phyloP scores from a whole-genome alignment of 2,797 vertebrate species.

The Alosa sapidissima region DNA sequence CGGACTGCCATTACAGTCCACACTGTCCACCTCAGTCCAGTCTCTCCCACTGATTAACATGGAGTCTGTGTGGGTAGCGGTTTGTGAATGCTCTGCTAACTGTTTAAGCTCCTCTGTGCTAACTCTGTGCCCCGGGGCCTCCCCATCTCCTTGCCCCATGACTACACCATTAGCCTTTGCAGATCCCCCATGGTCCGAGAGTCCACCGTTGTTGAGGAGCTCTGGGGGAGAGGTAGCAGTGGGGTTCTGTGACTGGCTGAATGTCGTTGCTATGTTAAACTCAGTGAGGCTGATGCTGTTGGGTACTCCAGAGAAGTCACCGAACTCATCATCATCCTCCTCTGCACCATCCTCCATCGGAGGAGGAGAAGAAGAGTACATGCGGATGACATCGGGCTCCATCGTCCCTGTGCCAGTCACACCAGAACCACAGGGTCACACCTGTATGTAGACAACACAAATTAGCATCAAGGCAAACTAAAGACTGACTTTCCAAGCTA shows the following conservation, averaged over 20 bases:
- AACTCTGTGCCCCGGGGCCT: constrained; percentile 66
- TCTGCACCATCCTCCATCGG: constrained; percentile 91
- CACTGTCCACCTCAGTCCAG: constrained; percentile 59
- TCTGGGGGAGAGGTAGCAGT: constrained; percentile 83
- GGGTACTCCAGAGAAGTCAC: constrained; percentile 87
- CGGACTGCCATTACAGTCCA: constrained; percentile 79
- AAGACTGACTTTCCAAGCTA: background rate
- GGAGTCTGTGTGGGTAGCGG: constrained; percentile 40
- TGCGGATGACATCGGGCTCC: constrained; percentile 95
- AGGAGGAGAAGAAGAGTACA: constrained; percentile 95
- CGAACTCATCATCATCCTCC: constrained; percentile 92
- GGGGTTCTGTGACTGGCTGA: constrained; percentile 67
- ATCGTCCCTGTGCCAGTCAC: constrained; percentile 67
- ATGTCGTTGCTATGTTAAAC: constrained; percentile 82
- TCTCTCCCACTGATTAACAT: constrained; percentile 46
- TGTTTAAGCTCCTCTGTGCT: constrained; percentile 65
- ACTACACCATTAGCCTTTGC: constrained; percentile 70
- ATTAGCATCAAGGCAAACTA: constrained; percentile 9
- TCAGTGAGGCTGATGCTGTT: constrained; percentile 87
- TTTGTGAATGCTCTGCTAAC: constrained; percentile 55
- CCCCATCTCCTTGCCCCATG: constrained; percentile 67
- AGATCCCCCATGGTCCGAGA: constrained; percentile 46
- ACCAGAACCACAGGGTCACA: constrained; percentile 66
- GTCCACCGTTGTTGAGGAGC: constrained; percentile 72
- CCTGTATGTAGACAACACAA: constrained; percentile 61